Conservation (phyloP, 53 echinoderm and acorn worm species). For the Hippasteria phrygiana region DNA sequence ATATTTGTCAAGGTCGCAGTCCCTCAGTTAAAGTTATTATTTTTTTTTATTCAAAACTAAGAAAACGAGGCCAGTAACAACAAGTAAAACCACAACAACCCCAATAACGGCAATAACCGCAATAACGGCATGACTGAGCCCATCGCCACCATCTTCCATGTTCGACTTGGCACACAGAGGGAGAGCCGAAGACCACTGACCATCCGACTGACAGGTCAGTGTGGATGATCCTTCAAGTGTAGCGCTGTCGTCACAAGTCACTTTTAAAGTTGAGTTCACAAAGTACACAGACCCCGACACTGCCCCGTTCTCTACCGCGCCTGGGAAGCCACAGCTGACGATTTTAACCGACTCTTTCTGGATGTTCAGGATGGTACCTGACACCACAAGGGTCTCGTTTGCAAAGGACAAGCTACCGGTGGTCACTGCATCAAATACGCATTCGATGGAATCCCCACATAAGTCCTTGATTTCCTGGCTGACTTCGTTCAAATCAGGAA, state of each 20-base stretch:
- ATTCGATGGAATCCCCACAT: constrained; percentile 66
- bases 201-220: constrained; percentile 42
- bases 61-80: not conserved
- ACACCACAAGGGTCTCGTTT: constrained; percentile 24
- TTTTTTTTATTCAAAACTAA: not conserved
- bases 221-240: constrained; percentile 26
- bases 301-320: constrained; percentile 58
- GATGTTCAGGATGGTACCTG: constrained; percentile 18
- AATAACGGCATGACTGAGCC: not conserved
- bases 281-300: constrained; percentile 51
- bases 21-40: no score
- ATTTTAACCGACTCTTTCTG: constrained; percentile 61
- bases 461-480: constrained; percentile 66
- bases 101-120: not conserved
- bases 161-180: constrained; percentile 12
- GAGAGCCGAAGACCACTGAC: constrained; percentile 37
- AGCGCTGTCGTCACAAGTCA: constrained; percentile 25
- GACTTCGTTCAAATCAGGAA: constrained; percentile 57
- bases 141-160: not conserved
- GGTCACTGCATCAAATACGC: constrained; percentile 66
- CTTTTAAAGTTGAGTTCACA: constrained; percentile 25
- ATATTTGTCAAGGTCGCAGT: no score
- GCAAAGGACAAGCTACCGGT: constrained; percentile 65
- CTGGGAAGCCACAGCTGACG: constrained; percentile 71
- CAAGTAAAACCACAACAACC: not conserved